Evolutionary conservation across 2,888 invertebrate species (phyloP).

Genomic region (Archips xylosteana): DNA sequence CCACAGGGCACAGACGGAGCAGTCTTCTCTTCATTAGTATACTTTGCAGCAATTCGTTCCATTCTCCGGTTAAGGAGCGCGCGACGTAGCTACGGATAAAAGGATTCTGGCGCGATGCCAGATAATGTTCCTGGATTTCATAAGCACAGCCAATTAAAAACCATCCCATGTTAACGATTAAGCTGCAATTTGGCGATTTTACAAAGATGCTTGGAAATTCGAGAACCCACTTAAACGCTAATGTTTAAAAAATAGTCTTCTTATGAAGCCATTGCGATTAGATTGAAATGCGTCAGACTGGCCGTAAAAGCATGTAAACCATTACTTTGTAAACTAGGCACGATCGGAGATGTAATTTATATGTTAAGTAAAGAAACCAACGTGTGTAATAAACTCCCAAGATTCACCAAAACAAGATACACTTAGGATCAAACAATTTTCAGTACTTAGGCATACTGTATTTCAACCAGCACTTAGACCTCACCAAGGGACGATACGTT

Average conservation of each 20-base stretch:
- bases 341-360: conserved; percentile 34
- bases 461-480: neutral
- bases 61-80: conserved; percentile 5
- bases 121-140: conserved; percentile 31
- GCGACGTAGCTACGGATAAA: conserved; percentile 19
- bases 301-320: conserved; percentile 45
- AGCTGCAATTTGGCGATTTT: conserved; percentile 28
- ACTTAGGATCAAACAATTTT: neutral
- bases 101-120: conserved; percentile 36
- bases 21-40: conserved; percentile 25
- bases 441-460: neutral
- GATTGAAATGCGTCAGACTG: conserved; percentile 46
- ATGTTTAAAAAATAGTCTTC: conserved; percentile 4
- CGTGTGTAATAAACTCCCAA: conserved; percentile 33
- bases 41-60: conserved; percentile 28
- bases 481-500: neutral
- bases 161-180: conserved; percentile 26
- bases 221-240: conserved; percentile 13
- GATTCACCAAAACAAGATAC: conserved; percentile 13
- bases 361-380: conserved; percentile 35
- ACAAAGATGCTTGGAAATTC: conserved; percentile 11
- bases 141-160: conserved; percentile 40
- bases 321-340: conserved; percentile 34
- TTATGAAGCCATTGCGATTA: conserved; percentile 44
- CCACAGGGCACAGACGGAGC: neutral